Percentiles rank a stretch among this genome's conserved stretches.
phyloP scores from a whole-genome alignment of 2,113 vertebrate genomes.

The Tachysurus fulvidraco region DNA sequence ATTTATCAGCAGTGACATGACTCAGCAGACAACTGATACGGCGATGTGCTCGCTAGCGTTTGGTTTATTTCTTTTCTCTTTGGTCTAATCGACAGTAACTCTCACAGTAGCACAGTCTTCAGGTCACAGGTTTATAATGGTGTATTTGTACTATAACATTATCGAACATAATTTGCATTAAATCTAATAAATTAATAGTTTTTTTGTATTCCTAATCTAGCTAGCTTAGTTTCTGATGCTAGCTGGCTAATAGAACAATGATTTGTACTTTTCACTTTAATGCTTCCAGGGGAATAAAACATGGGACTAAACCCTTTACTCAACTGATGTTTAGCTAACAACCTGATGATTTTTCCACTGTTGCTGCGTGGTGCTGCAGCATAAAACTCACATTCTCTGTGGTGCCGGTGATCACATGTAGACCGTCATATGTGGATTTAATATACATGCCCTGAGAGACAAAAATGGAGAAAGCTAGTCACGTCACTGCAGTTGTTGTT shows the following conservation, averaged over 20 bases:
- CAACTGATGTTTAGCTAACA: background rate
- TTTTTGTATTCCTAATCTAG: background rate
- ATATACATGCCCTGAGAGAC: conserved; percentile 79
- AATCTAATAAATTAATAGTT: background rate
- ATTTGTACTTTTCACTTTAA: too few relatives aligned
- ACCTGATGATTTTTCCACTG: background rate
- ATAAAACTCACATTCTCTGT: conserved; percentile 79
- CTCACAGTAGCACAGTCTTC: background rate
- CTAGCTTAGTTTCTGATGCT: background rate
- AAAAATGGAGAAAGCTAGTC: conserved; percentile 21
- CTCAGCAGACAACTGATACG: background rate
- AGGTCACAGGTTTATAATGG: background rate
- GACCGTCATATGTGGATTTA: conserved; percentile 80
- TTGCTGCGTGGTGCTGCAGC: background rate
- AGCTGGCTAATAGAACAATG: background rate
- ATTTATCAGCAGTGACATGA: background rate
- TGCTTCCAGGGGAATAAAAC: too few relatives aligned
- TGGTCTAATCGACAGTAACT: background rate
- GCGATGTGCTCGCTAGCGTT: background rate
- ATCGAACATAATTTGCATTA: background rate
- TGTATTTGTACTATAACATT: background rate
- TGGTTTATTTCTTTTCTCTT: background rate
- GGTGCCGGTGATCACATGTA: conserved; percentile 80
- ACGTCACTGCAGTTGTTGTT: background rate
- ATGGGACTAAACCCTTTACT: too few relatives aligned